Conservation (phyloP, 2,113 vertebrate species). For the Gasterosteus aculeatus region DNA sequence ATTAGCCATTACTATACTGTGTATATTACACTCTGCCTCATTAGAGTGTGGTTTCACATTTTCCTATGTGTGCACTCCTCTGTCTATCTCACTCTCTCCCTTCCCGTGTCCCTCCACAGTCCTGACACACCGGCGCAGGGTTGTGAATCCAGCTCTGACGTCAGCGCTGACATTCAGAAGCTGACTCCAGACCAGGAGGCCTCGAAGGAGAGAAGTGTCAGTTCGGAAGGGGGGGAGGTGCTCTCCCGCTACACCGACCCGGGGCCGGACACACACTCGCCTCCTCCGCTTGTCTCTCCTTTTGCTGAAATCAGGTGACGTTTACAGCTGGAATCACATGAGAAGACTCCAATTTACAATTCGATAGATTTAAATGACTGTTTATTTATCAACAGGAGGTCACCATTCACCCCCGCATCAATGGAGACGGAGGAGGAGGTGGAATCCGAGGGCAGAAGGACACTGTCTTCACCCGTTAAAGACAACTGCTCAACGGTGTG, state of each 20-base stretch:
- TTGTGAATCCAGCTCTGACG: constrained; percentile 52
- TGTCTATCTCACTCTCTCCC: not conserved
- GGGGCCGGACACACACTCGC: constrained; percentile 20
- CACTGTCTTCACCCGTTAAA: not conserved
- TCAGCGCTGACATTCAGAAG: constrained; percentile 63
- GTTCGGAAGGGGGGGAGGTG: not conserved
- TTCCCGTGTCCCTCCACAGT: constrained; percentile 33
- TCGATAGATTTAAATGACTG: not conserved
- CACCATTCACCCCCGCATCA: not conserved
- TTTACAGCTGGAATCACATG: not conserved
- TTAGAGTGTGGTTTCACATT: not conserved
- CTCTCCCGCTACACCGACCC: constrained; percentile 41
- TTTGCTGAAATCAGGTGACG: not conserved
- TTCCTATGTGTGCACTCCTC: not conserved
- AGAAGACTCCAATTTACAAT: not conserved
- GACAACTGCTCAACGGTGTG: constrained; percentile 31
- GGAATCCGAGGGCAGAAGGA: not conserved
- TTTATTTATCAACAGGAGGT: constrained; percentile 41
- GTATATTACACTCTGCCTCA: not conserved
- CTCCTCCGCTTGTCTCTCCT: not conserved
- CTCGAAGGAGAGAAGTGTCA: constrained; percentile 21
- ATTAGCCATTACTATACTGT: too few relatives aligned
- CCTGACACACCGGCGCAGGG: constrained; percentile 42
- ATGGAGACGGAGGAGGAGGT: constrained; percentile 15
- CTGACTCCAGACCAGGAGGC: constrained; percentile 48